Evolutionary conservation across 2,797 vertebrate genomes (phyloP).

Genomic region (Hybognathus amarus): DNA sequence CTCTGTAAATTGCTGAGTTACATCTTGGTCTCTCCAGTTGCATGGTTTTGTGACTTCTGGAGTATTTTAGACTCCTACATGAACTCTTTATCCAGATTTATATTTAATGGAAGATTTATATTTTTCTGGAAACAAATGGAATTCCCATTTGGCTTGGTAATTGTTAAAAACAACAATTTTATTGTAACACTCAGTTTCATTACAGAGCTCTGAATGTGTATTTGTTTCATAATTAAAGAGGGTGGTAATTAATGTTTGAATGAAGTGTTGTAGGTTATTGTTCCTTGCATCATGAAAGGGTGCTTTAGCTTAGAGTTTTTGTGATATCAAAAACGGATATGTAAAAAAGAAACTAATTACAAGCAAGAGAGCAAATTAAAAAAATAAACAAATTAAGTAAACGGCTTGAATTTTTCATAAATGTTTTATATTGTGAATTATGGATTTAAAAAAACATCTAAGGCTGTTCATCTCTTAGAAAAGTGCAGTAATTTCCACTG

Average conservation of each 20-base stretch:
- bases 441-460: not conserved
- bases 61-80: not conserved
- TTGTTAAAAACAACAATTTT: not conserved
- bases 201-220: slow-evolving; percentile 3
- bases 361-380: not conserved
- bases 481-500: not conserved
- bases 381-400: not conserved
- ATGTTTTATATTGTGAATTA: not conserved
- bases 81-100: not conserved
- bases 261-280: not conserved
- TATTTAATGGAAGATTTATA: not conserved
- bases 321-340: not conserved
- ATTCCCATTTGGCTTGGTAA: not conserved
- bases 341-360: not conserved
- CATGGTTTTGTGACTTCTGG: slow-evolving; percentile 1
- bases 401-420: not conserved
- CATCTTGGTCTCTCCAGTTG: not conserved
- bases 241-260: not conserved
- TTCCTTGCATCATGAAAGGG: not conserved
- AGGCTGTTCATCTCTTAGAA: not conserved
- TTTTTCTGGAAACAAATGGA: not conserved
- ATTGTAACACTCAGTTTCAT: not conserved
- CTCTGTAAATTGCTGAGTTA: not conserved
- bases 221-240: slow-evolving; percentile 1
- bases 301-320: not conserved